Percentiles rank a stretch among this genome's conserved stretches.
phyloP scores from a whole-genome alignment of 2,888 invertebrate species.

The Galerucella nymphaeae region DNA sequence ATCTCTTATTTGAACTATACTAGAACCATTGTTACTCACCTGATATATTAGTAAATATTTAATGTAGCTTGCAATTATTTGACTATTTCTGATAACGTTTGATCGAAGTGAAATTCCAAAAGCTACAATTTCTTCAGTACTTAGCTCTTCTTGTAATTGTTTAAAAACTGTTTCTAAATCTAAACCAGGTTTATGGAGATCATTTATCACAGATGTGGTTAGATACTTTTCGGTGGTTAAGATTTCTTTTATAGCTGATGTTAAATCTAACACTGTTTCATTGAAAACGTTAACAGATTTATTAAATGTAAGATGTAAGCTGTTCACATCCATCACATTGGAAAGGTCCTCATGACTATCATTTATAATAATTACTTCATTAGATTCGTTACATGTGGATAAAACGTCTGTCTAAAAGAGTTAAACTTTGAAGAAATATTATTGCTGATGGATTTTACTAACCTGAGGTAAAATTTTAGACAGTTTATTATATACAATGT shows the following conservation, averaged over 20 bases:
- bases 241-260: constrained; percentile 45
- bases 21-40: constrained; percentile 29
- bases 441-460: constrained; percentile 22
- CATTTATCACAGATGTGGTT: constrained; percentile 37
- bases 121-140: constrained; percentile 41
- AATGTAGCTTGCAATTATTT: constrained; percentile 39
- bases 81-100: constrained; percentile 31
- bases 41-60: constrained; percentile 43
- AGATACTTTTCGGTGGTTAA: constrained; percentile 40
- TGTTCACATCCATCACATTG: constrained; percentile 9
- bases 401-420: constrained; percentile 21
- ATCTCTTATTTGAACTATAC: too few relatives aligned
- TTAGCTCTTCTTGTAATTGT: constrained; percentile 37
- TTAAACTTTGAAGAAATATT: constrained; percentile 20
- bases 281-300: constrained; percentile 22
- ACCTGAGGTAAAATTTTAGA: constrained; percentile 45
- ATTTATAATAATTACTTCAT: constrained; percentile 16
- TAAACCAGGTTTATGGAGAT: constrained; percentile 37
- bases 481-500: constrained; percentile 36
- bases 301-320: constrained; percentile 15
- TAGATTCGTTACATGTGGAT: constrained; percentile 24
- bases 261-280: constrained; percentile 40
- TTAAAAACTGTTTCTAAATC: constrained; percentile 40
- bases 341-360: constrained; percentile 14
- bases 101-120: constrained; percentile 44